Evolutionary conservation across 2,888 invertebrate species (phyloP).

Genomic region (Drosophila nigricruria): DNA sequence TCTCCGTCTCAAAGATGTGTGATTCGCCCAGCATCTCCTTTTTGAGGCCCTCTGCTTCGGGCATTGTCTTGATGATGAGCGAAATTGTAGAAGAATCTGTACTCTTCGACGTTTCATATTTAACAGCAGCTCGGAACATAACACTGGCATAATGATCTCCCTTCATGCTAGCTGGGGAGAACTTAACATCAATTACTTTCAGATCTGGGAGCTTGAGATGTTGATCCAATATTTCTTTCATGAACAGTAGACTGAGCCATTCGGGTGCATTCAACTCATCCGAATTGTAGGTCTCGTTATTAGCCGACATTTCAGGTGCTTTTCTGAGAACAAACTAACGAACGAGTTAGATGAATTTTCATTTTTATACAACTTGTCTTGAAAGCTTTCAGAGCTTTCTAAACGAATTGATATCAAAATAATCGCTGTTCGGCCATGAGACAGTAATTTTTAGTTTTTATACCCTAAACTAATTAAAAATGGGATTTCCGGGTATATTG

Average conservation of each 20-base stretch:
- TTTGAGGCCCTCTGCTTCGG: constrained; percentile 60
- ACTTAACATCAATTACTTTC: constrained; percentile 8
- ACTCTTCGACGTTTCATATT: constrained; percentile 12
- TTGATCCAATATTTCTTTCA: constrained; percentile 38
- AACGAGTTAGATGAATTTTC: background rate
- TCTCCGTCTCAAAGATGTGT: constrained; percentile 63
- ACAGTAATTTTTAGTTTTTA: background rate
- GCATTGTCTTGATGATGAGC: constrained; percentile 64
- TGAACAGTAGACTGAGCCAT: constrained; percentile 55
- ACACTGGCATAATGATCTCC: constrained; percentile 57
- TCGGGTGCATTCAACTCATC: constrained; percentile 62
- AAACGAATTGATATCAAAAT: too few species aligned
- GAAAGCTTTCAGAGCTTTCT: constrained; percentile 15
- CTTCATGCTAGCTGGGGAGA: constrained; percentile 52
- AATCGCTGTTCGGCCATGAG: background rate
- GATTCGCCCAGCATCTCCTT: constrained; percentile 45
- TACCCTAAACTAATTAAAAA: background rate
- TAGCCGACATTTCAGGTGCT: constrained; percentile 28
- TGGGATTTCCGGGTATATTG: background rate
- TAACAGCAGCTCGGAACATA: constrained; percentile 50
- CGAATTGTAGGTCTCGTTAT: constrained; percentile 33
- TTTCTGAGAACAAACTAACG: constrained; percentile 11
- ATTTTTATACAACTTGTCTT: constrained; percentile 6
- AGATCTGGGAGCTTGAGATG: constrained; percentile 24
- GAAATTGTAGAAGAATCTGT: constrained; percentile 20